Evolutionary conservation across 2,888 invertebrate species (phyloP), one percentile per base, ranked within the genome.

Genomic region (Drosophila mettleri): DNA sequence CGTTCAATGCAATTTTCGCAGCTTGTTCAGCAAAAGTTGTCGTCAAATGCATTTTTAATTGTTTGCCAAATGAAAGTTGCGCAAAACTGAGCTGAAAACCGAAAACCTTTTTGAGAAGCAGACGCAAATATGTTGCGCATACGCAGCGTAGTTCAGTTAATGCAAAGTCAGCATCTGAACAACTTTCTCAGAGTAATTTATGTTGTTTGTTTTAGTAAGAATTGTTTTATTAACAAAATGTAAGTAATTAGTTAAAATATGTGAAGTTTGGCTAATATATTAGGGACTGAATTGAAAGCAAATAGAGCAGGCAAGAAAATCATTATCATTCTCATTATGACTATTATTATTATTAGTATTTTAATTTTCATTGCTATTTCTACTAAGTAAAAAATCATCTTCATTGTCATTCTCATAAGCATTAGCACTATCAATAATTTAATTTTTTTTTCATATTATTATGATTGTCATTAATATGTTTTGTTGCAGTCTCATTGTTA

Each of bases 1-100:
- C 27, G 27, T 43, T 43, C 34, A 16, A 14, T 9, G 45, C 54
- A 63, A 63, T 69, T 70, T 70, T 63, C 31, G 41, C 54, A 60
- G 61, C 53, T 61, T 66, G 66, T 69, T 58, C 45, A 34, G 31
- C 31, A 20, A 60, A 72, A 75, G 64, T 76, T 75, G 45, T 54
- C 33, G 34, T 22, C 55, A 74, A 78, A 78, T 74, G 74, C 63
- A 72, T 64, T 78, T 78, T 69, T 69, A 78, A 67, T 78, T 74
- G 69, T 65, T 54, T 58, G 58, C 36, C 69, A 74, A 71, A 67
- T 53, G 62, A 64, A 62, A 59, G 68, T 73, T 63, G 20, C 33
- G n/a, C 12, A 53, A 45, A 38, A 33, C 31, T 20, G 18, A 49
- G 10, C 51, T 14, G 22, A 59, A 48, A 45, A 41, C 16, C 8